Percentiles rank a stretch among this genome's conserved stretches.
Conservation (phyloP, 1,140 invertebrate genomes). For the Nephotettix cincticeps region DNA sequence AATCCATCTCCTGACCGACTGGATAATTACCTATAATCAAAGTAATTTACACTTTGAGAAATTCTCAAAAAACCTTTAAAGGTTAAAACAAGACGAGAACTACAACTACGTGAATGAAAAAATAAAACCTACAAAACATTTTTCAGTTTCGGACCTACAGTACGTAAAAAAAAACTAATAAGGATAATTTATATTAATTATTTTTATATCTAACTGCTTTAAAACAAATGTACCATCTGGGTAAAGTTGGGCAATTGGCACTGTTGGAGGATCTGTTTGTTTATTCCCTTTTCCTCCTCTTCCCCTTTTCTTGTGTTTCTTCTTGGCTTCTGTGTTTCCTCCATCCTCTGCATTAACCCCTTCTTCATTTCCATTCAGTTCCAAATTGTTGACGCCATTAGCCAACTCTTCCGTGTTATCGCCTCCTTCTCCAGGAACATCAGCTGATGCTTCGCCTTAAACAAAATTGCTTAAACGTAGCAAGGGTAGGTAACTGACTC, state of each 20-base stretch:
- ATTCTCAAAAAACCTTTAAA: no score
- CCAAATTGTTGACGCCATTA: conserved; percentile 24
- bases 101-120: no score
- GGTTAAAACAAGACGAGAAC: no score
- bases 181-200: no score
- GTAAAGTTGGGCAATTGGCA: conserved; percentile 84
- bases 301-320: conserved; percentile 46
- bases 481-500: no score
- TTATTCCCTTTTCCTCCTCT: conserved; percentile 51
- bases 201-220: not conserved
- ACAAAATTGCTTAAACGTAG: no score
- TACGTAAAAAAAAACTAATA: not conserved
- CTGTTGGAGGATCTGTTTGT: conserved; percentile 82
- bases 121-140: not conserved
- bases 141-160: not conserved
- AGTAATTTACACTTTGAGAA: no score
- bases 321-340: conserved; percentile 41
- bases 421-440: conserved; percentile 48
- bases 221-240: conserved; percentile 65
- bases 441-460: conserved; percentile 50
- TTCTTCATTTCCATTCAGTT: conserved; percentile 38
- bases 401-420: conserved; percentile 30
- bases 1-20: conserved; percentile 80
- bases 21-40: conserved; percentile 63
- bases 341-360: conserved; percentile 42